Evolutionary conservation across 2,888 invertebrate genomes (phyloP), one percentile per base, ranked within the genome.

Genomic region (Leptodirus hochenwartii): DNA sequence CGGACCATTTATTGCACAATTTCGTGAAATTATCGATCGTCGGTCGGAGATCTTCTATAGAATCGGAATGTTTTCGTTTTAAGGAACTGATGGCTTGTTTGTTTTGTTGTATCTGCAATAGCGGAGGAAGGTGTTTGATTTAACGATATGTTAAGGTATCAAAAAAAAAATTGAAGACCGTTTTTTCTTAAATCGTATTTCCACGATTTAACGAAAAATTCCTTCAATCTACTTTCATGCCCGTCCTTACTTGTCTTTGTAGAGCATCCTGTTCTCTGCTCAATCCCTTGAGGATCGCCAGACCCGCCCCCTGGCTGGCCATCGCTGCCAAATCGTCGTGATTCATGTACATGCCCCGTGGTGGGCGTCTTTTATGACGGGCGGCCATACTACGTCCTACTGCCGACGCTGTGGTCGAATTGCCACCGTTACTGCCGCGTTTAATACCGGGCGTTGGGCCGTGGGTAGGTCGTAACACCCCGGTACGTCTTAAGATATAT

Each of bases 301-400:
- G 80, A 45, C 78, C 77, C 54, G 76, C 75, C 54, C 56, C 45
- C 56, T 58, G 47, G 39, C 76, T 74, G 37, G 90, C 90, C 67
- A 95, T 74, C 45, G 82, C 75, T 43, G 85, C 78, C 56, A 95
- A 70, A 66, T 93, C 93, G 59, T 93, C 93, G 61, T 90, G 84
- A 69, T 88, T 90, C 62, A 95, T 82, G 66, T 87, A 85, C 79
- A 95, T 90, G 59, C 93, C 93, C 48, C 82, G 78, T 37, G 93
- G 93, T 47, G 93, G 82, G 55, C 84, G 82, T 51, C 88, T 77
- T 60, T 73, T 74, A 61, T 71, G 70, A 39, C 58, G 52, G 40
- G 47, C 40, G 26, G 52, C 47, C 42, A 59, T 53, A 47, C 64
- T 62, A 42, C 67, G 59, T 43, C 69, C 66, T 53, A 65, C 61